A percentile compares a stretch with the other conserved stretches of the same genome.
phyloP scores from a whole-genome alignment of 2,113 vertebrate genomes.

The Ovibos moschatus region DNA sequence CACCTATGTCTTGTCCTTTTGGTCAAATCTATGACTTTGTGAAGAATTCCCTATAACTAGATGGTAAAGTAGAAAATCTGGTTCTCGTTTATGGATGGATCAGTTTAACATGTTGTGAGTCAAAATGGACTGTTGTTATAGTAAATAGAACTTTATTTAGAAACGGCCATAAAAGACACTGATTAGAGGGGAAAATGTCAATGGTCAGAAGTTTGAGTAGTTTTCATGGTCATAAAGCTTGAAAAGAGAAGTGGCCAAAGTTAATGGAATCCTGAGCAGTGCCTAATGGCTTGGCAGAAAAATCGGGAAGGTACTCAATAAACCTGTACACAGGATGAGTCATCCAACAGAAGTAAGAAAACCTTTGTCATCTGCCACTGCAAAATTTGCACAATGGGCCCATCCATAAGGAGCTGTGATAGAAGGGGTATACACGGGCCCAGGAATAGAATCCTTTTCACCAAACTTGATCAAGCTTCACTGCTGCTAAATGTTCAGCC shows the following conservation, averaged over 20 bases:
- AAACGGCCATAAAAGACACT: background rate
- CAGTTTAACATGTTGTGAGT: background rate
- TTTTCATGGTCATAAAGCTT: background rate
- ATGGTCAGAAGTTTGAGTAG: background rate
- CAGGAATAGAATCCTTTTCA: background rate
- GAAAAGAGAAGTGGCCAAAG: background rate
- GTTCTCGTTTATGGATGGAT: background rate
- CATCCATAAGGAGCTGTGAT: background rate
- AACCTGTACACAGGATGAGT: background rate
- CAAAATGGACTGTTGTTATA: background rate
- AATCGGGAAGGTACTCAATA: background rate
- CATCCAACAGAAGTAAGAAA: background rate
- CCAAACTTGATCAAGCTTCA: background rate
- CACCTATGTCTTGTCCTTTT: background rate
- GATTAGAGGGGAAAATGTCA: background rate
- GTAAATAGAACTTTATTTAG: background rate
- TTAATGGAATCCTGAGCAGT: background rate
- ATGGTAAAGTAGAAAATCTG: background rate
- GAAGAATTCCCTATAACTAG: background rate
- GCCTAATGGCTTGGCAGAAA: background rate
- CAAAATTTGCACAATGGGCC: background rate
- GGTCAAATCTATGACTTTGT: background rate
- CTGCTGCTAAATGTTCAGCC: background rate
- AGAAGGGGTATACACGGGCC: background rate
- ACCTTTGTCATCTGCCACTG: background rate